phyloP scores from a whole-genome alignment of 53 echinoderm and acorn worm species.

The Paelopatides confundens region DNA sequence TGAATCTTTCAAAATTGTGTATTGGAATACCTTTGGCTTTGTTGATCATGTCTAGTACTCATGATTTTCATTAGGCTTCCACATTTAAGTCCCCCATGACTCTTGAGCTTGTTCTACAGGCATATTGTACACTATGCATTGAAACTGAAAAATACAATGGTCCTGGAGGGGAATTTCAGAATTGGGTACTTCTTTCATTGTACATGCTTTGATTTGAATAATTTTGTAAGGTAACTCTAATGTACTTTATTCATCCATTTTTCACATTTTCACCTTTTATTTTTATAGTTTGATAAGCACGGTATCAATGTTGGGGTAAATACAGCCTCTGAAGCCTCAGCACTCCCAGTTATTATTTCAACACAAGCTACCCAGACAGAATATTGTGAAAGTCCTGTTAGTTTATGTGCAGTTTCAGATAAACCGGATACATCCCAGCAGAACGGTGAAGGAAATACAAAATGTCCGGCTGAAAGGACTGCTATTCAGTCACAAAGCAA shows the following conservation, averaged over 20 bases:
- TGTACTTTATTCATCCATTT: not conserved
- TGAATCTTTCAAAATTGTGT: too few relatives aligned
- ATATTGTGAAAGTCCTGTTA: not conserved
- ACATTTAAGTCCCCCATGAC: too few relatives aligned
- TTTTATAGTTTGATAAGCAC: not conserved
- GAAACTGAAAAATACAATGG: too few relatives aligned
- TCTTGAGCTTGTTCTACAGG: too few relatives aligned
- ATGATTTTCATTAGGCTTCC: too few relatives aligned
- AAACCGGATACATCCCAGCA: not conserved
- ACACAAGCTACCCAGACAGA: constrained; percentile 7
- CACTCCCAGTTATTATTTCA: not conserved
- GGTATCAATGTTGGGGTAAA: not conserved
- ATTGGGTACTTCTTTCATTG: too few relatives aligned
- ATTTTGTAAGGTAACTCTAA: too few relatives aligned
- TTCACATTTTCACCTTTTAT: not conserved
- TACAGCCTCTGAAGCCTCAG: not conserved
- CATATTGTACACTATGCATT: too few relatives aligned
- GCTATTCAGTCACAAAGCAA: not conserved
- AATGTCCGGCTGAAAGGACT: not conserved
- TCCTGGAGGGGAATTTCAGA: too few relatives aligned
- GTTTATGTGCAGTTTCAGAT: not conserved
- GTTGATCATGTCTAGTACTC: too few relatives aligned
- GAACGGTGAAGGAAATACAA: not conserved
- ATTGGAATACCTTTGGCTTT: too few relatives aligned
- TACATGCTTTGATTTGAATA: too few relatives aligned